Percentiles rank a stretch among this genome's conserved stretches.
Evolutionary conservation across 1,140 invertebrate genomes (phyloP).

Genomic region (Akabosia matsudoensis): DNA sequence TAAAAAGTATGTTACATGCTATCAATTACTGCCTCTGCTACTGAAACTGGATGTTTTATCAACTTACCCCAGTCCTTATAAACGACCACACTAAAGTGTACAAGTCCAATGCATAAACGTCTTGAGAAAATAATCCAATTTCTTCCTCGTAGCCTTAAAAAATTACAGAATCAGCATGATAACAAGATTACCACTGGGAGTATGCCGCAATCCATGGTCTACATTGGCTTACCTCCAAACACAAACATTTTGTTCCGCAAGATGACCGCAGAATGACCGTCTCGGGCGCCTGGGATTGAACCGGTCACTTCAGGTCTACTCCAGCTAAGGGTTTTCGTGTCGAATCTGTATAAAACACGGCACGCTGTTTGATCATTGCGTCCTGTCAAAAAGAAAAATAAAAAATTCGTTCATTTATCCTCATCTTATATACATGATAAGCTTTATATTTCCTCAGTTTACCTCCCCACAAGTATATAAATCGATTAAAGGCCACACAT

Average conservation of each 20-base stretch:
- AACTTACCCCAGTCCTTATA: slow-evolving; percentile 58
- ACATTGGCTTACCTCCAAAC: slow-evolving; percentile 62
- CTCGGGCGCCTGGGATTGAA: slow-evolving; percentile 69
- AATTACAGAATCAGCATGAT: neutral
- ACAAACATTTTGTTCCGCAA: slow-evolving; percentile 80
- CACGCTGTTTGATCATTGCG: slow-evolving; percentile 78
- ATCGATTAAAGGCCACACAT: slow-evolving; percentile 69
- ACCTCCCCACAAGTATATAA: slow-evolving; percentile 82
- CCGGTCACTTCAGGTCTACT: slow-evolving; percentile 63
- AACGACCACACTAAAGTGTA: slow-evolving; percentile 68
- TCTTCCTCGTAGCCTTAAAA: slow-evolving; percentile 70
- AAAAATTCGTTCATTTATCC: neutral
- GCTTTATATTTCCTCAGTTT: neutral
- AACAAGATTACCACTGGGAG: too few species aligned
- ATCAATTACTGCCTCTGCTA: neutral
- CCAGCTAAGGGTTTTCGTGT: slow-evolving; percentile 61
- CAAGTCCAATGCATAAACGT: slow-evolving; percentile 72
- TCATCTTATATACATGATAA: neutral
- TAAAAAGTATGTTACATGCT: neutral
- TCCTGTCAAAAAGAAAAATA: slow-evolving; percentile 49
- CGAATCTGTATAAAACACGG: slow-evolving; percentile 71
- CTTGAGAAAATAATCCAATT: slow-evolving; percentile 72
- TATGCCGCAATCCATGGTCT: too few species aligned
- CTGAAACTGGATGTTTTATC: neutral
- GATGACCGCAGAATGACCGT: slow-evolving; percentile 85